Evolutionary conservation across 2,797 vertebrate species (phyloP), one percentile per base, ranked within the genome.

Genomic region (Balearica regulorum): DNA sequence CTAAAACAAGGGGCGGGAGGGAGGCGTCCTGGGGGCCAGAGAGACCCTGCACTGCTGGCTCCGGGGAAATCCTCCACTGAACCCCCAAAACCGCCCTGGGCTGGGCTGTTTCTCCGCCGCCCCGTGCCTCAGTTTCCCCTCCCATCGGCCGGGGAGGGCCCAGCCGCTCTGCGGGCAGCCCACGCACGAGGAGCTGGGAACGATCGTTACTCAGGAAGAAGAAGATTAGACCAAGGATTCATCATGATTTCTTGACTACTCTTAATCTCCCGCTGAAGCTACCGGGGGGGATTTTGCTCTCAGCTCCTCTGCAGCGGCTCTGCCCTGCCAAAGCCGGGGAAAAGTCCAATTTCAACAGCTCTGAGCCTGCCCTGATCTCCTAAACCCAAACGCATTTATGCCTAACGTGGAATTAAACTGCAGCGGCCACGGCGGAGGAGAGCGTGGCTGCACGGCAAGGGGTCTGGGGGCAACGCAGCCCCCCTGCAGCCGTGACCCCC

Each of bases 371-470:
- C 28, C 73, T 89, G 81, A 93, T 82, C 95, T 29, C 71, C 57
- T 66, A 44, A 93, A 93, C 4, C 78, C 33, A 0, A 13, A 15
- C 1, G 18, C 20, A 12, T 51, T 88, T 58, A 16, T 4, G 58
- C 73, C 28, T 87, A 83, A 79, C 20, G 29, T 1, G 12, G 85
- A 83, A 89, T 73, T 68, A 87, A 85, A 53, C 2, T 3, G 0
- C 24, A 0, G 64, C 37, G 16, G 60, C 17, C 5, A 0, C 0
- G 7, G 3, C 0, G 15, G 31, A 31, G 72, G 64, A 31, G 77
- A 3, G 19, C 0, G 4, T 1, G 8, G 69, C 5, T 1, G 28
- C 9, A 0, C 1, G 1, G 49, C 10, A 4, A 43, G 10, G 68
- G 54, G 54, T 5, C 41, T 7, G 41, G 53, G 65, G 57, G 19